Base-by-base conservation (phyloP, 2,888 invertebrate genomes). In the Diplolepis rosae region DNA sequence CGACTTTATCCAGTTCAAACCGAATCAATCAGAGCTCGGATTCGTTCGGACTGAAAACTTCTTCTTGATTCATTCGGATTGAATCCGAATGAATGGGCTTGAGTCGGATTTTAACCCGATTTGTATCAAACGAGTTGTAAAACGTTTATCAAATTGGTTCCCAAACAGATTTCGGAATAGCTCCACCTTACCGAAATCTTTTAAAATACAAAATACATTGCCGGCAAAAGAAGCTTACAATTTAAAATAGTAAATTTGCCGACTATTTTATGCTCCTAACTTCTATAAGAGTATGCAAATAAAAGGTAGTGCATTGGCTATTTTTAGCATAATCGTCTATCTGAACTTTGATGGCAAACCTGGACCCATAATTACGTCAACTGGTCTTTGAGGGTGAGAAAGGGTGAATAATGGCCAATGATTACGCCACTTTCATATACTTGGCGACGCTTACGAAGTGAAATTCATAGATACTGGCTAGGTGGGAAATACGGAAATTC, bases 281-380 rank as follows among this genome's bases (percentile, higher is more conserved):
- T 56, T 9, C 18, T 7, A 18, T n/a, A n/a, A 9, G 24, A 39
- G 39, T 61, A 61, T 61, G 61, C 61, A 61, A 61, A 61, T 61
- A 35, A 61, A 39, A 22, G 35, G 24, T 6, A 61, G 61, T 24
- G 13, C 61, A 39, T 61, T 61, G 22, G 35, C 35, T 61, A 61
- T 61, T 61, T 61, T 61, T 61, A 61, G 61, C 39, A 39, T 61
- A 61, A 61, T 61, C 61, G 61, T 27, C 39, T 35, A 1, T 39
- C 61, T 27, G 39, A 39, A 56, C 35, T 39, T 18, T 61, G 24
- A 50, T 27, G n/a, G 24, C 6, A 39, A 39, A 45, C 18, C 45
- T 18, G 9, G 9, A 45, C 22, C 18, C 45, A 45, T 18, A 18
- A 45, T 9, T 45, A 5, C 45, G 15, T 45, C 3, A 4, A 18